Conservation (phyloP, 2,888 invertebrate genomes). For the Saturnia japonica region DNA sequence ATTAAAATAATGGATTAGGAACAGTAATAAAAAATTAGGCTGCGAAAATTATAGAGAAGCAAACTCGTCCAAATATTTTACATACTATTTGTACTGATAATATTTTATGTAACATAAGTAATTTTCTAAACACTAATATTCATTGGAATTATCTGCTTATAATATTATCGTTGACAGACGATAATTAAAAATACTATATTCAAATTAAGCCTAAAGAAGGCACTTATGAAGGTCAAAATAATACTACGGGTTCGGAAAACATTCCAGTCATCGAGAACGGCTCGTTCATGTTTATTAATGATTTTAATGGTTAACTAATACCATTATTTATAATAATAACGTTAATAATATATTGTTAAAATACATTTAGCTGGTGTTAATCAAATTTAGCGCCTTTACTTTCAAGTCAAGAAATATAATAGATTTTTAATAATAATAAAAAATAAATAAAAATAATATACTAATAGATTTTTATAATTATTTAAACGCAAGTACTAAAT, state of each 20-base stretch:
- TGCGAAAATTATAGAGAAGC: background rate
- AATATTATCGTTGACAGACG: too few species aligned
- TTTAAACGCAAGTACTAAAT: constrained; percentile 17
- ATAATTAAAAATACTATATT: too few species aligned
- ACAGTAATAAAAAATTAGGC: background rate
- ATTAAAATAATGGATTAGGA: background rate
- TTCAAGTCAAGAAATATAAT: background rate
- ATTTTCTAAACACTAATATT: background rate
- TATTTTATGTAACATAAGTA: background rate
- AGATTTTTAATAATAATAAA: background rate
- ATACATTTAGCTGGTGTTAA: background rate
- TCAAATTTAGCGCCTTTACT: background rate
- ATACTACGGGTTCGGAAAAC: too few species aligned
- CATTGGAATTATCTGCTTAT: background rate
- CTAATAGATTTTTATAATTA: background rate
- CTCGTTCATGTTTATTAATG: too few species aligned
- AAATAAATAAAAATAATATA: background rate
- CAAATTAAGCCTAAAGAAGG: too few species aligned
- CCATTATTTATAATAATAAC: too few species aligned
- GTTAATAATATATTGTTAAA: too few species aligned
- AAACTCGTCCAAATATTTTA: background rate
- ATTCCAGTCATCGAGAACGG: too few species aligned
- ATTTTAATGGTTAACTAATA: too few species aligned
- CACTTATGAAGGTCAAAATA: too few species aligned
- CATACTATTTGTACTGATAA: background rate